phyloP scores from a whole-genome alignment of 2,113 vertebrate genomes.

The Pica pica region DNA sequence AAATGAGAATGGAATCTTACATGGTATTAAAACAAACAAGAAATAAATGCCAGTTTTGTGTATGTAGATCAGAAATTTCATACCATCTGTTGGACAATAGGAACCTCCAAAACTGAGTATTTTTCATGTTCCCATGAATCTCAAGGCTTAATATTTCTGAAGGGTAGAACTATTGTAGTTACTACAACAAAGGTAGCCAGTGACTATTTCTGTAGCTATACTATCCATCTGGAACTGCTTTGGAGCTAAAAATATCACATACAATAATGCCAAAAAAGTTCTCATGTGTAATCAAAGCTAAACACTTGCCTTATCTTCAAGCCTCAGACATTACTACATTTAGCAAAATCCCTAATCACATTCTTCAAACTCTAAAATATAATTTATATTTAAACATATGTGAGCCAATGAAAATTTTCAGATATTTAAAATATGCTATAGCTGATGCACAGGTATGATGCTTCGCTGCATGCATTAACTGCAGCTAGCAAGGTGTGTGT shows the following conservation, averaged over 20 bases:
- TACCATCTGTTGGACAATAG: not conserved
- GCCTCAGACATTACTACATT: not conserved
- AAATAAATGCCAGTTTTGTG: not conserved
- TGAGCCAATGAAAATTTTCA: not conserved
- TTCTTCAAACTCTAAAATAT: not conserved
- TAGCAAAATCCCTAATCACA: not conserved
- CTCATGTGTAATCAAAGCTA: not conserved
- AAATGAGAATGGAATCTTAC: not conserved
- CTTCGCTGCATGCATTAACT: not conserved
- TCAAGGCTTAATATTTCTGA: not conserved
- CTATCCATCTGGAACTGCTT: not conserved
- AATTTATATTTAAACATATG: not conserved
- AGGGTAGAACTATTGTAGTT: not conserved
- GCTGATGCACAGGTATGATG: not conserved
- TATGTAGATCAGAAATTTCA: not conserved
- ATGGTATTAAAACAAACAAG: not conserved
- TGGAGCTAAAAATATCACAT: not conserved
- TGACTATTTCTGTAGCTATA: not conserved
- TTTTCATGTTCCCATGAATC: not conserved
- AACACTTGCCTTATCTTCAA: not conserved
- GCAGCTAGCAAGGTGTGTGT: not conserved
- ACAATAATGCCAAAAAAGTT: not conserved
- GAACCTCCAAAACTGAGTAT: not conserved
- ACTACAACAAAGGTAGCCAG: not conserved
- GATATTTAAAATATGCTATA: not conserved